A percentile compares a stretch with the other conserved stretches of the same genome.
Conservation (phyloP, 2,113 vertebrate genomes). For the Seriola dumerili region DNA sequence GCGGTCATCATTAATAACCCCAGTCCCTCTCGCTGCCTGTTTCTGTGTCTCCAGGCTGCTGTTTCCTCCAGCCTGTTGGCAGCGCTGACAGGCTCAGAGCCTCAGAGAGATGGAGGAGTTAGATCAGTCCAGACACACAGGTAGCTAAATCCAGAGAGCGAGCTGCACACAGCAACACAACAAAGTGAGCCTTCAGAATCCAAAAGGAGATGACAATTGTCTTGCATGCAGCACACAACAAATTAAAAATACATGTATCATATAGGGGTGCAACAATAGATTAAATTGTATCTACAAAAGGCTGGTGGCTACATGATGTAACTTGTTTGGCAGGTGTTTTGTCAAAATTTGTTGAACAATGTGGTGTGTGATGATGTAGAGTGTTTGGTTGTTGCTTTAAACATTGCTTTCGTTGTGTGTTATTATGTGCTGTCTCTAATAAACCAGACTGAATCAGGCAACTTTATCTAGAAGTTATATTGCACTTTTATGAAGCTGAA, state of each 20-base stretch:
- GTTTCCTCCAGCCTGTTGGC: constrained; percentile 66
- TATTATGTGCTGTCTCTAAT: constrained; percentile 1
- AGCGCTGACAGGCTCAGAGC: constrained; percentile 55
- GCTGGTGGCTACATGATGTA: background rate
- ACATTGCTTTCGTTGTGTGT: background rate
- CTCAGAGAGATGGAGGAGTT: constrained; percentile 51
- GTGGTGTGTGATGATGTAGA: background rate
- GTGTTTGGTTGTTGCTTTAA: background rate
- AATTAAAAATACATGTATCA: background rate
- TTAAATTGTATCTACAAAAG: background rate
- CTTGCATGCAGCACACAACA: background rate
- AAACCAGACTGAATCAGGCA: constrained; percentile 5
- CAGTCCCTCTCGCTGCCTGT: constrained; percentile 51
- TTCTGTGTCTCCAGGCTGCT: constrained; percentile 65
- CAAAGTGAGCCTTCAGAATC: constrained; percentile 24
- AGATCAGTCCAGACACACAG: constrained; percentile 49
- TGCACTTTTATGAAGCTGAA: background rate
- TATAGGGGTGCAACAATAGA: background rate
- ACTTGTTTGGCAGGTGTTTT: background rate
- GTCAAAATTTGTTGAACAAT: background rate
- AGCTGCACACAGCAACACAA: constrained; percentile 19
- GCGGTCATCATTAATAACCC: constrained; percentile 78
- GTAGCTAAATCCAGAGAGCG: constrained; percentile 43
- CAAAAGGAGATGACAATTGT: constrained; percentile 1
- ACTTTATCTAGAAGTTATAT: background rate